Percentiles rank a stretch among this genome's conserved stretches.
phyloP scores from a whole-genome alignment of 2,113 vertebrate genomes.

The Echinops telfairi region DNA sequence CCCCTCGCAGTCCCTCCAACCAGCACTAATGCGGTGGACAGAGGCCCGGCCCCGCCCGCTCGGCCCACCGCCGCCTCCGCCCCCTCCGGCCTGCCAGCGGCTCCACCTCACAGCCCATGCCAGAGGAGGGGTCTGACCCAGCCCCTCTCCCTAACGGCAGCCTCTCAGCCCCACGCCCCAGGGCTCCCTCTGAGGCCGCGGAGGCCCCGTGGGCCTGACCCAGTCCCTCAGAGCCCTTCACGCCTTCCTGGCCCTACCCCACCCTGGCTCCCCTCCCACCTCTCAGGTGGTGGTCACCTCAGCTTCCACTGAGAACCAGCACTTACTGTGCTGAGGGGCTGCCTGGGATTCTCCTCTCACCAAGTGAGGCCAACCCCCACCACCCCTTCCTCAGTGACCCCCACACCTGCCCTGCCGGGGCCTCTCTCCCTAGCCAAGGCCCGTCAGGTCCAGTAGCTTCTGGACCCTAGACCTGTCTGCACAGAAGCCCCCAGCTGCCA shows the following conservation, averaged over 20 bases:
- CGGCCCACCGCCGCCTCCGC: neutral
- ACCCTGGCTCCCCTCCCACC: neutral
- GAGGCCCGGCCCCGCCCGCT: conserved; percentile 76
- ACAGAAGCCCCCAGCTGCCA: neutral
- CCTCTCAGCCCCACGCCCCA: neutral
- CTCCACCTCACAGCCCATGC: neutral
- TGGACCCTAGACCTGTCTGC: neutral
- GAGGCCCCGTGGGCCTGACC: neutral
- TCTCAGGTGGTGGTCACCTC: neutral
- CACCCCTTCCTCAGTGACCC: neutral
- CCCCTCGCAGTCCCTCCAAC: conserved; percentile 76
- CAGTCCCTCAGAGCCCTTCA: neutral
- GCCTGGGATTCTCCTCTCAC: neutral
- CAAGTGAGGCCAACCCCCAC: neutral
- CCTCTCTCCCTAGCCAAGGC: neutral
- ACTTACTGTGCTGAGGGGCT: neutral
- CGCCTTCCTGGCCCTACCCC: neutral
- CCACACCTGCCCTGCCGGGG: neutral
- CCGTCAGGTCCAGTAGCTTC: neutral
- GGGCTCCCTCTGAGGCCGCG: neutral
- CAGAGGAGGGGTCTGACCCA: conserved; percentile 19
- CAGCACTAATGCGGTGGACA: conserved; percentile 83
- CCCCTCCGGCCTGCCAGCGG: conserved; percentile 25
- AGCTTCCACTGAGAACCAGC: neutral
- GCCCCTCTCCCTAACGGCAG: neutral